These are phyloP conservation scores for Drosophila engyochracea DNA, from an alignment of 2,888 invertebrate species.

Conservation along the genomic window DNA sequence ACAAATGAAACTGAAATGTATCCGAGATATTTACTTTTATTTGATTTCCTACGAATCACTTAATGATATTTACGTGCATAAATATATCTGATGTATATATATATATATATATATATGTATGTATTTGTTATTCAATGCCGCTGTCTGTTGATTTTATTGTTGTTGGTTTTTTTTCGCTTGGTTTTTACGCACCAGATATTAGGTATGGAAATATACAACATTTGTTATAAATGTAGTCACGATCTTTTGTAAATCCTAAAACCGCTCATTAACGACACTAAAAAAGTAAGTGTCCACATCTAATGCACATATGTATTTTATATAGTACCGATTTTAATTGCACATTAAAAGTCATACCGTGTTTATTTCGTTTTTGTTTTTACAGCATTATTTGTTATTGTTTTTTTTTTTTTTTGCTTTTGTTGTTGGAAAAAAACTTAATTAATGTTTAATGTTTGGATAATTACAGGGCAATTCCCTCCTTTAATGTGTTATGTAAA, in stretches of 20 bases:
- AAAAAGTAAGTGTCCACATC: neutral
- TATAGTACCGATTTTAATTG: slow-evolving; percentile 24
- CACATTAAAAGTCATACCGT: slow-evolving; percentile 1
- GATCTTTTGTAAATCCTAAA: slow-evolving; percentile 37
- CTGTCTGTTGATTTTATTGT: slow-evolving; percentile 22
- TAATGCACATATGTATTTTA: neutral
- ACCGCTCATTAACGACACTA: slow-evolving; percentile 19
- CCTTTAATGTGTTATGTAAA: slow-evolving; percentile 17
- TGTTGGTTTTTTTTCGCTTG: slow-evolving; percentile 29
- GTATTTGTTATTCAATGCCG: slow-evolving; percentile 50
- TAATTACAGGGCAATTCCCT: slow-evolving; percentile 21
- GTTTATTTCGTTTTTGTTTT: neutral
- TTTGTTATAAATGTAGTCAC: slow-evolving; percentile 45
- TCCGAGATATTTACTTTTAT: slow-evolving; percentile 3
- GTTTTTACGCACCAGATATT: slow-evolving; percentile 65
- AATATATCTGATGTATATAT: neutral
- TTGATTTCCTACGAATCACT: slow-evolving; percentile 19
- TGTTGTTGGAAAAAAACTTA: slow-evolving; percentile 8
- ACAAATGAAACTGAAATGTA: slow-evolving; percentile 5
- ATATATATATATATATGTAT: slow-evolving; percentile 35
- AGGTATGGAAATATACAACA: slow-evolving; percentile 40
- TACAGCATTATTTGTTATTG: slow-evolving; percentile 7
- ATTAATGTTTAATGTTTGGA: slow-evolving; percentile 29
- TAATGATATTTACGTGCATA: slow-evolving; percentile 1
- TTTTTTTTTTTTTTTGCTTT: neutral